A percentile compares a stretch with the other conserved stretches of the same genome.
Conservation (phyloP, 2,797 vertebrate genomes). For the Leptoclinus maculatus region DNA sequence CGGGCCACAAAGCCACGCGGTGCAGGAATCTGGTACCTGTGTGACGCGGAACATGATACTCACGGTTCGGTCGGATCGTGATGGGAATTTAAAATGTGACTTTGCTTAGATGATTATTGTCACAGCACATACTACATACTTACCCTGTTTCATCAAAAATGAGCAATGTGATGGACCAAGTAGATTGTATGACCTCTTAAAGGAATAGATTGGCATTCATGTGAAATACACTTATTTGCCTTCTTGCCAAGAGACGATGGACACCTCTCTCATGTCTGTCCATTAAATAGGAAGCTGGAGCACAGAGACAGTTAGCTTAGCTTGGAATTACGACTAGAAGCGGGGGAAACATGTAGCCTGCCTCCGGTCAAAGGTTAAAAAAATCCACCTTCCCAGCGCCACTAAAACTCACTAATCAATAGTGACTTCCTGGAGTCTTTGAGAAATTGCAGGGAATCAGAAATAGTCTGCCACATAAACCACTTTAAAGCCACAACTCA, state of each 20-base stretch:
- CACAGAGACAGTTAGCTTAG: not conserved
- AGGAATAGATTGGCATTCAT: not conserved
- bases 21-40: constrained; percentile 62
- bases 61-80: constrained; percentile 37
- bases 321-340: not conserved
- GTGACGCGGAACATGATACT: constrained; percentile 47
- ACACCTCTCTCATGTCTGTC: not conserved
- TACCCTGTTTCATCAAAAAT: not conserved
- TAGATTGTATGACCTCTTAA: not conserved
- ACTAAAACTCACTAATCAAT: not conserved
- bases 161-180: not conserved
- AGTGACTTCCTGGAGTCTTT: not conserved
- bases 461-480: not conserved
- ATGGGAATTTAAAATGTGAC: not conserved
- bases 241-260: not conserved
- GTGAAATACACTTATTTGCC: not conserved
- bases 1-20: constrained; percentile 52
- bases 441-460: not conserved
- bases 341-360: not conserved
- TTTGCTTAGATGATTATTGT: constrained; percentile 9
- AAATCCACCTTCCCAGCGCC: not conserved
- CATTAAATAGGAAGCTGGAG: not conserved
- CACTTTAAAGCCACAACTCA: not conserved
- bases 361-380: constrained; percentile 5
- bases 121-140: not conserved